Evolutionary conservation across 2,113 vertebrate genomes (phyloP).

Genomic region (Pontoporia blainvillei): DNA sequence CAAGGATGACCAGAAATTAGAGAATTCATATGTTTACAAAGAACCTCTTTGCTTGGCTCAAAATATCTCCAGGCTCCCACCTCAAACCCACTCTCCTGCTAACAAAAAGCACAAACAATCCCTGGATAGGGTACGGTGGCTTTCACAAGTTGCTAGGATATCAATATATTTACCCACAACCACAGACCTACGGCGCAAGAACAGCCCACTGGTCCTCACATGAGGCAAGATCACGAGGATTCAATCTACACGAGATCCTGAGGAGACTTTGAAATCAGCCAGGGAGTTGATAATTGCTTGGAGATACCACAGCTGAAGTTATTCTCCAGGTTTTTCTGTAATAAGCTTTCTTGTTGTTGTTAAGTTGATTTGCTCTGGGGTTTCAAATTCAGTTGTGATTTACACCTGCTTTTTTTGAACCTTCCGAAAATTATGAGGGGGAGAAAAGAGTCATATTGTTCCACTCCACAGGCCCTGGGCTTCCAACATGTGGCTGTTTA

Average conservation of each 20-base stretch:
- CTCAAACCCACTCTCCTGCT: slow-evolving; percentile 5
- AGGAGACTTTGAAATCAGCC: slow-evolving; percentile 36
- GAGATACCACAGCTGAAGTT: slow-evolving; percentile 26
- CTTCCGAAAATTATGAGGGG: not conserved
- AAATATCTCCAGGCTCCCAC: not conserved
- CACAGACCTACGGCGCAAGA: slow-evolving; percentile 49
- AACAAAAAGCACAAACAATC: slow-evolving; percentile 11
- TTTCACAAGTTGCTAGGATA: slow-evolving; percentile 64
- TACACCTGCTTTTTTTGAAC: slow-evolving; percentile 44
- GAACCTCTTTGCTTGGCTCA: not conserved
- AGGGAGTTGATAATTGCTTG: not conserved
- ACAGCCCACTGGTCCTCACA: slow-evolving; percentile 44
- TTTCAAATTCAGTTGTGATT: slow-evolving; percentile 57
- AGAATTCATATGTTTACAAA: not conserved
- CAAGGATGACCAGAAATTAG: slow-evolving; percentile 7
- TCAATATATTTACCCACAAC: slow-evolving; percentile 53
- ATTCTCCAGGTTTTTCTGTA: slow-evolving; percentile 34
- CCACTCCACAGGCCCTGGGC: not conserved
- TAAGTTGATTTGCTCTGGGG: slow-evolving; percentile 31
- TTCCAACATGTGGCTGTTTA: not conserved
- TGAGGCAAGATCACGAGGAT: slow-evolving; percentile 27
- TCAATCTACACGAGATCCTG: slow-evolving; percentile 15
- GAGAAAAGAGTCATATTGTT: not conserved
- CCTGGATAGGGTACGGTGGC: slow-evolving; percentile 9
- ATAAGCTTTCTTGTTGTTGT: slow-evolving; percentile 29